Conservation (phyloP, 2,888 invertebrate genomes). For the Ennomos quercinarius region DNA sequence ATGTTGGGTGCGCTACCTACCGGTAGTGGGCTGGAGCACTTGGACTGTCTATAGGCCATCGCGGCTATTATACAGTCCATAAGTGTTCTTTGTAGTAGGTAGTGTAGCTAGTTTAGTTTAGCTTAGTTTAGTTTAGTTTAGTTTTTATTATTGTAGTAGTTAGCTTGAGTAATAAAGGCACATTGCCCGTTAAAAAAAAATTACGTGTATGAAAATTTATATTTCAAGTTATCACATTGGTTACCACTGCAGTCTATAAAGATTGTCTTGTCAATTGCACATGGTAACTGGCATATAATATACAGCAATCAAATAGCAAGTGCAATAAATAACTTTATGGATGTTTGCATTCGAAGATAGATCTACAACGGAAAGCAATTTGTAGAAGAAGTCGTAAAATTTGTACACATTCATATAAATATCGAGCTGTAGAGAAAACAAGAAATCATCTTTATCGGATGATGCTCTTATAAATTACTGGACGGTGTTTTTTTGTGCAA, state of each 20-base stretch:
- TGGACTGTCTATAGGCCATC: too few species aligned
- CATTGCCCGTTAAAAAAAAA: too few species aligned
- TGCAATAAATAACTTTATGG: background rate
- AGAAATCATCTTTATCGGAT: slow-evolving; percentile 14
- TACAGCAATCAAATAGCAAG: slow-evolving; percentile 1
- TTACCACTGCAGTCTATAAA: background rate
- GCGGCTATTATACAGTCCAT: too few species aligned
- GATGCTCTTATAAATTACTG: slow-evolving; percentile 16
- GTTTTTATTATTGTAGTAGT: too few species aligned
- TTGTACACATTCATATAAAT: slow-evolving; percentile 21
- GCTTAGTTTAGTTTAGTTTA: too few species aligned
- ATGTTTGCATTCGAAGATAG: background rate
- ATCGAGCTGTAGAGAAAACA: slow-evolving; percentile 14
- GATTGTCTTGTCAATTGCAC: background rate
- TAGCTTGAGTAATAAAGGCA: too few species aligned
- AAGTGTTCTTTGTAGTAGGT: too few species aligned
- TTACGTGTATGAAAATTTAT: too few species aligned
- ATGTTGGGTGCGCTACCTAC: too few species aligned
- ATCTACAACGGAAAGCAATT: slow-evolving; percentile 17
- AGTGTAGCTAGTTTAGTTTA: too few species aligned
- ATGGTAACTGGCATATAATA: slow-evolving; percentile 1
- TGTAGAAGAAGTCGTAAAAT: slow-evolving; percentile 30
- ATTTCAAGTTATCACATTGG: too few species aligned
- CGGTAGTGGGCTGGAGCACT: too few species aligned
- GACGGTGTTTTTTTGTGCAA: slow-evolving; percentile 7